These are phyloP conservation scores for Mixornis gularis DNA, from an alignment of 2,113 vertebrate species.

Conservation along the genomic window DNA sequence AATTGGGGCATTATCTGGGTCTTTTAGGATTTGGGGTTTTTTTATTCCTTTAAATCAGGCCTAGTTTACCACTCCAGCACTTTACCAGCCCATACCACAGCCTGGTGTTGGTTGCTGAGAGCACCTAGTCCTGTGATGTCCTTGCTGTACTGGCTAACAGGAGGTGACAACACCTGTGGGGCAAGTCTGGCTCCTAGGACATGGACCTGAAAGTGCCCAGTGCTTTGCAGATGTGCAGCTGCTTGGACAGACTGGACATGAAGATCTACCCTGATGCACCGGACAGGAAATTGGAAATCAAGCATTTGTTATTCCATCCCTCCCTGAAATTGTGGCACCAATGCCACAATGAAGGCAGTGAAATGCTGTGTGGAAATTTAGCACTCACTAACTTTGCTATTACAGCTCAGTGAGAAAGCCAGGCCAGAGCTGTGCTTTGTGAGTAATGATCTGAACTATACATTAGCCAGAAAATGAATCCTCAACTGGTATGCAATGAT, in stretches of 20 bases:
- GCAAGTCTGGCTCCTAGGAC: not conserved
- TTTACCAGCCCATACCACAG: not conserved
- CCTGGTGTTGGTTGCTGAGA: not conserved
- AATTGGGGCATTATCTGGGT: rapidly evolving
- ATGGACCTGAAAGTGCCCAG: not conserved
- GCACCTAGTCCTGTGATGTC: not conserved
- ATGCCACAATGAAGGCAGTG: not conserved
- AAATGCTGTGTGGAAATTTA: not conserved
- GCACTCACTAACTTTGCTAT: not conserved
- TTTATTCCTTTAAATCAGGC: not conserved
- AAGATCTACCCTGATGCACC: not conserved
- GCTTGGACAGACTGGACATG: not conserved
- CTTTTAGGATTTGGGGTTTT: rapidly evolving
- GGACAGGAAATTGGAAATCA: not conserved
- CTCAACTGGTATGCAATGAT: not conserved
- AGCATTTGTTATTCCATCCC: not conserved
- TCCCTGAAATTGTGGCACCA: not conserved
- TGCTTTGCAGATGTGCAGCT: not conserved
- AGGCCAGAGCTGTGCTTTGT: not conserved
- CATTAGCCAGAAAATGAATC: slow-evolving; percentile 12
- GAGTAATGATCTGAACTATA: not conserved
- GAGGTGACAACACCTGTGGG: not conserved
- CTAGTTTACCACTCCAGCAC: not conserved
- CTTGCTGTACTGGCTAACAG: rapidly evolving
- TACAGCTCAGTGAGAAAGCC: not conserved